These are phyloP conservation scores for Papilio demoleus DNA, from an alignment of 2,888 invertebrate genomes.

Conservation along the genomic window DNA sequence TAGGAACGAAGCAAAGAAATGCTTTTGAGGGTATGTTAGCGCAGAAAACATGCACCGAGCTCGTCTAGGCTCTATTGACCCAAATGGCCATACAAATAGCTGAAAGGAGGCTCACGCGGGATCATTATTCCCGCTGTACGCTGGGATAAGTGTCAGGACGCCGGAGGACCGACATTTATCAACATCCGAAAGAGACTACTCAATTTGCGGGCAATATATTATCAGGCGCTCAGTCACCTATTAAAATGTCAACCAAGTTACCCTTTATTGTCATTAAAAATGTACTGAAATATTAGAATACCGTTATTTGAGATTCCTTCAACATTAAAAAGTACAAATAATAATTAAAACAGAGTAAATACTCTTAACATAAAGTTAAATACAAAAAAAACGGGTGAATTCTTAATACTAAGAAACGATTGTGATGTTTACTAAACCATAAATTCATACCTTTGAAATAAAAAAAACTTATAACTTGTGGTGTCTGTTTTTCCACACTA, in stretches of 20 bases:
- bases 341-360: too few species aligned
- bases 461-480: too few species aligned
- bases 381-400: too few species aligned
- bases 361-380: too few species aligned
- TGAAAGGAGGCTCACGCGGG: constrained; percentile 68
- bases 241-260: constrained; percentile 70
- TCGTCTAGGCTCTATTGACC: constrained; percentile 77
- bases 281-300: too few species aligned
- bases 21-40: constrained; percentile 63
- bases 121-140: constrained; percentile 78
- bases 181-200: constrained; percentile 77
- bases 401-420: too few species aligned
- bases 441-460: too few species aligned
- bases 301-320: too few species aligned
- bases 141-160: constrained; percentile 76
- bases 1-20: constrained; percentile 63
- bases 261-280: neutral
- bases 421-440: too few species aligned
- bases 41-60: constrained; percentile 73
- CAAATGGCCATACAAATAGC: constrained; percentile 81
- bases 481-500: too few species aligned
- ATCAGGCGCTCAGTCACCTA: constrained; percentile 70
- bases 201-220: constrained; percentile 75
- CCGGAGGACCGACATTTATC: constrained; percentile 76
- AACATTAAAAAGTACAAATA: too few species aligned